A percentile compares a stretch with the other conserved stretches of the same genome.
Evolutionary conservation across 2,888 invertebrate species (phyloP).

Genomic region (Athetis lepigone): DNA sequence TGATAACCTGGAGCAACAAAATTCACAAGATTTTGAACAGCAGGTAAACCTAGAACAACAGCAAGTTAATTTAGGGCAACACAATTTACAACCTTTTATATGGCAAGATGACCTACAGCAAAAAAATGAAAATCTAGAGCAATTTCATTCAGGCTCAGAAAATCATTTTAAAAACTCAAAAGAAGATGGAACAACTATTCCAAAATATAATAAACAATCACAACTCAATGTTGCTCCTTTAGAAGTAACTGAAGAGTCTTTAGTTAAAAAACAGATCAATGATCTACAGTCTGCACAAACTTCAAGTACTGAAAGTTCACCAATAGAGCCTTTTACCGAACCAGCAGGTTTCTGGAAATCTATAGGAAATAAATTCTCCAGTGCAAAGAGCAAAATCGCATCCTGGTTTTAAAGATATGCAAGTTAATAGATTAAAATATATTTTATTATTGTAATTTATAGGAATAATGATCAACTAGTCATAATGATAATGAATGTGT

Average conservation of each 20-base stretch:
- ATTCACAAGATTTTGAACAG: slow-evolving; percentile 27
- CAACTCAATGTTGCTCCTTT: slow-evolving; percentile 1
- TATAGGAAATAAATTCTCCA: slow-evolving; percentile 88
- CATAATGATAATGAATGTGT: slow-evolving; percentile 45
- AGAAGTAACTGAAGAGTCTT: slow-evolving; percentile 30
- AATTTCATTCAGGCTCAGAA: slow-evolving; percentile 16
- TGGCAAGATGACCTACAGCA: slow-evolving; percentile 47
- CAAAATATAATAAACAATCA: slow-evolving; percentile 16
- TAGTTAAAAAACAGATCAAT: slow-evolving; percentile 34
- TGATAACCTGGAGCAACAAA: neutral
- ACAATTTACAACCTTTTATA: slow-evolving; percentile 43
- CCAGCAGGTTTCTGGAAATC: slow-evolving; percentile 90
- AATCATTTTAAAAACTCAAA: slow-evolving; percentile 26
- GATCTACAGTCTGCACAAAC: slow-evolving; percentile 22
- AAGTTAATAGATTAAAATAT: slow-evolving; percentile 18
- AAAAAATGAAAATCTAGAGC: slow-evolving; percentile 55
- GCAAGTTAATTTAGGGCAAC: slow-evolving; percentile 44
- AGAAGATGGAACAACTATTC: slow-evolving; percentile 27
- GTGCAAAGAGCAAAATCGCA: slow-evolving; percentile 87
- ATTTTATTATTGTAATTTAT: slow-evolving; percentile 33
- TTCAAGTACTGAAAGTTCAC: slow-evolving; percentile 34
- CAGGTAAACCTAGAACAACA: slow-evolving; percentile 49
- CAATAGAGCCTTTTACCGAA: slow-evolving; percentile 72
- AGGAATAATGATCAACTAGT: slow-evolving; percentile 48
- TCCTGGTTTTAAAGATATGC: slow-evolving; percentile 84